A percentile compares a stretch with the other conserved stretches of the same genome.
phyloP scores from a whole-genome alignment of 2,113 vertebrate genomes.

The Mus spicilegus region DNA sequence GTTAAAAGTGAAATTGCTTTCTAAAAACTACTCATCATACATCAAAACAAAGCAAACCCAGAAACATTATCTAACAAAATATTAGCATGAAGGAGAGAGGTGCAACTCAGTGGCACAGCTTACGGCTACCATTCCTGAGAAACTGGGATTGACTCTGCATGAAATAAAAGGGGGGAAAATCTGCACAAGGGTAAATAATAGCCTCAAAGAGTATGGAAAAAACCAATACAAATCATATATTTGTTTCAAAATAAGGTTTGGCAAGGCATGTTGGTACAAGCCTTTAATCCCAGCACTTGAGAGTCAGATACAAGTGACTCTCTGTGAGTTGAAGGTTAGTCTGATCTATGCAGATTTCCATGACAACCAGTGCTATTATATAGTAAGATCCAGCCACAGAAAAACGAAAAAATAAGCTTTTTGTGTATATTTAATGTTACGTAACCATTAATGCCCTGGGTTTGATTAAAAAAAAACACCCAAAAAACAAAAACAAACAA shows the following conservation, averaged over 20 bases:
- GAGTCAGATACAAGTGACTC: background rate
- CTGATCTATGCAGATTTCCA: background rate
- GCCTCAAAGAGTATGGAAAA: background rate
- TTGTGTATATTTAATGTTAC: background rate
- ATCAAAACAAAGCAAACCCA: background rate
- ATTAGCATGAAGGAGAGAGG: background rate
- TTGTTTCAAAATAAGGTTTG: conserved; percentile 38
- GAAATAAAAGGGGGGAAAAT: background rate
- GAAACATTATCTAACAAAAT: conserved; percentile 38
- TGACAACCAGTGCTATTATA: background rate
- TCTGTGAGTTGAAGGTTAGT: background rate
- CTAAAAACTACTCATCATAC: conserved; percentile 50
- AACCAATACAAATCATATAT: background rate
- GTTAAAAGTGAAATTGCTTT: conserved; percentile 30
- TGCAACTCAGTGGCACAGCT: background rate
- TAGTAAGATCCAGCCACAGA: background rate
- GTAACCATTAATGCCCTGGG: background rate
- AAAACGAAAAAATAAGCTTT: background rate
- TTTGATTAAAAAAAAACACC: background rate
- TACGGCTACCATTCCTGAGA: background rate
- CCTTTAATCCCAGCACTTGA: background rate
- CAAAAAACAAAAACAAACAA: background rate
- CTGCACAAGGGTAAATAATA: background rate
- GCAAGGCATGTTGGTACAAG: background rate
- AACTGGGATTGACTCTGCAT: background rate